Conservation (phyloP, 2,888 invertebrate species). For the Julus scandinavius region DNA sequence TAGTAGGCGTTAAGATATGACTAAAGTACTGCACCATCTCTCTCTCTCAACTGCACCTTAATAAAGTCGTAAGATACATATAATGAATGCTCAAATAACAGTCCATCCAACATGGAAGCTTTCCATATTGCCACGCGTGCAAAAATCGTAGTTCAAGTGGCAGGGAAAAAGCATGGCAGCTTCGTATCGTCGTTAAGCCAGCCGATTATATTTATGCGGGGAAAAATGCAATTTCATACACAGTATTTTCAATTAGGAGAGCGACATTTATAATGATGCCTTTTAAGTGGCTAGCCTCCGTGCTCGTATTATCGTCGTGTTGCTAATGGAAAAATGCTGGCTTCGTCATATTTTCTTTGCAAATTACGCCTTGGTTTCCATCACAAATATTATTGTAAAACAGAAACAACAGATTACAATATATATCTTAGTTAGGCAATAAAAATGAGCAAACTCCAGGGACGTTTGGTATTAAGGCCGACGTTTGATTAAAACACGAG, state of each 20-base stretch:
- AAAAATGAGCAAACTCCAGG: constrained; percentile 1
- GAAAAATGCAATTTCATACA: not conserved
- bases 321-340: constrained; percentile 2
- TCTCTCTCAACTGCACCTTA: constrained; percentile 5
- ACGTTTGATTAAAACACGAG: not conserved
- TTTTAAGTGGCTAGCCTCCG: not conserved
- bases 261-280: constrained; percentile 15
- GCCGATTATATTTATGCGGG: constrained; percentile 18
- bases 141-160: constrained; percentile 24
- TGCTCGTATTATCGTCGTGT: not conserved
- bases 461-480: constrained; percentile 24
- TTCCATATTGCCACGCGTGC: not conserved
- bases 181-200: not conserved
- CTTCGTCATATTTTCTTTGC: not conserved
- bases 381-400: constrained; percentile 21
- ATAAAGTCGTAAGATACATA: not conserved
- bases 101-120: not conserved
- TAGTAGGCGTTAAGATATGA: not conserved
- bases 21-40: not conserved
- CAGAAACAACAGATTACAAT: constrained; percentile 23
- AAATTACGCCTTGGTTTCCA: constrained; percentile 4
- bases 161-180: not conserved
- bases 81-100: not conserved
- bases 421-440: not conserved
- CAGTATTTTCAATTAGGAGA: constrained; percentile 33